Evolutionary conservation across 2,888 invertebrate genomes (phyloP).

Genomic region (Microplitis deprimator): DNA sequence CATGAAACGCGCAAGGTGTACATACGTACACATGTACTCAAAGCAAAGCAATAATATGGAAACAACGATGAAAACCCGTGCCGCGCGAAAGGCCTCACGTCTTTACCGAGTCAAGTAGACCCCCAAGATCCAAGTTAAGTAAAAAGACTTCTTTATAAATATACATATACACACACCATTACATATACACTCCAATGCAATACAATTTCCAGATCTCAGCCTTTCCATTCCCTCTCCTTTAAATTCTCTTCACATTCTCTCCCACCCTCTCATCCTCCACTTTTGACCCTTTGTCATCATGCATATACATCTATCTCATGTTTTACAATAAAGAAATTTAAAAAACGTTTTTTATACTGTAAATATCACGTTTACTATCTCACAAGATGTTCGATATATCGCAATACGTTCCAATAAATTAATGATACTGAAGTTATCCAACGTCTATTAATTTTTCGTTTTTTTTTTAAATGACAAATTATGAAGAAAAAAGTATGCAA

Average conservation of each 20-base stretch:
- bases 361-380: slow-evolving; percentile 23
- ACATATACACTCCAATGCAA: slow-evolving; percentile 9
- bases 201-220: slow-evolving; percentile 32
- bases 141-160: background rate
- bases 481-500: too few relatives aligned
- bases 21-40: slow-evolving; percentile 30
- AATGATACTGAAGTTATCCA: too few relatives aligned
- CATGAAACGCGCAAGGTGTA: slow-evolving; percentile 48
- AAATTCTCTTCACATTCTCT: slow-evolving; percentile 6
- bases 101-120: background rate
- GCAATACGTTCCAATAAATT: too few relatives aligned
- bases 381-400: too few relatives aligned
- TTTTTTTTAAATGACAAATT: too few relatives aligned
- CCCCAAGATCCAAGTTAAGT: background rate
- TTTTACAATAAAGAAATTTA: background rate
- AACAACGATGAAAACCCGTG: slow-evolving; percentile 1
- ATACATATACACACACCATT: background rate
- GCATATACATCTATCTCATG: slow-evolving; percentile 1
- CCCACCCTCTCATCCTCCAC: slow-evolving; percentile 1
- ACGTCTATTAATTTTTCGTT: too few relatives aligned
- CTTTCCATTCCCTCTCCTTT: slow-evolving; percentile 38
- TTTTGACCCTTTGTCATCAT: background rate
- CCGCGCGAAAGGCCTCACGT: slow-evolving; percentile 30
- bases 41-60: background rate
- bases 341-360: slow-evolving; percentile 11